A percentile compares a stretch with the other conserved stretches of the same genome.
These are phyloP conservation scores for Galerucella nymphaeae DNA, from an alignment of 2,888 invertebrate genomes.

Conservation along the genomic window DNA sequence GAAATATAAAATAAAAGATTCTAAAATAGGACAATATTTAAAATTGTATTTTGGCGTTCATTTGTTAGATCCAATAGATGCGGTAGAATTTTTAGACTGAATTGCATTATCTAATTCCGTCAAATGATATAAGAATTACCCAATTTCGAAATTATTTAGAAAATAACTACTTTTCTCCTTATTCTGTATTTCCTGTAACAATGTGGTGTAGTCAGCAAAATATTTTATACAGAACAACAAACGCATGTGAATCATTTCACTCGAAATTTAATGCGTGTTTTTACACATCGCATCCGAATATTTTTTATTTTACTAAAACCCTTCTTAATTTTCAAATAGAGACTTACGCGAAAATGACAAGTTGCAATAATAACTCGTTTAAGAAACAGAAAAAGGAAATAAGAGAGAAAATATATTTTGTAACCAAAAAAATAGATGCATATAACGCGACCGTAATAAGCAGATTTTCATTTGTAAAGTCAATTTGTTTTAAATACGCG, in stretches of 20 bases:
- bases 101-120: background rate
- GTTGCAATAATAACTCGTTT: conserved; percentile 2
- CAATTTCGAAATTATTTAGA: background rate
- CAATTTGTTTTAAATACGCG: conserved; percentile 3
- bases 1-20: too few relatives aligned
- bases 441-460: background rate
- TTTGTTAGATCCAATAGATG: conserved; percentile 7
- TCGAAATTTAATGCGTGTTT: conserved; percentile 9
- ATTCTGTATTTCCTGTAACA: background rate
- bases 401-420: background rate
- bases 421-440: background rate
- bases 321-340: conserved; percentile 2
- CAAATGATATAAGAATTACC: conserved; percentile 10
- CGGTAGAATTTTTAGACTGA: conserved; percentile 2
- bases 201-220: too few relatives aligned
- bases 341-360: conserved; percentile 8
- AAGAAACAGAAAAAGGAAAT: background rate
- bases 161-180: conserved; percentile 5
- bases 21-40: too few relatives aligned
- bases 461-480: conserved; percentile 12
- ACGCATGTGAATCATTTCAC: conserved; percentile 9
- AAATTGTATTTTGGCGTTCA: background rate
- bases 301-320: background rate
- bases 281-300: conserved; percentile 3
- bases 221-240: conserved; percentile 6